Evolutionary conservation across 1,140 invertebrate species (phyloP).

Genomic region (Atopsyche davidsoni): DNA sequence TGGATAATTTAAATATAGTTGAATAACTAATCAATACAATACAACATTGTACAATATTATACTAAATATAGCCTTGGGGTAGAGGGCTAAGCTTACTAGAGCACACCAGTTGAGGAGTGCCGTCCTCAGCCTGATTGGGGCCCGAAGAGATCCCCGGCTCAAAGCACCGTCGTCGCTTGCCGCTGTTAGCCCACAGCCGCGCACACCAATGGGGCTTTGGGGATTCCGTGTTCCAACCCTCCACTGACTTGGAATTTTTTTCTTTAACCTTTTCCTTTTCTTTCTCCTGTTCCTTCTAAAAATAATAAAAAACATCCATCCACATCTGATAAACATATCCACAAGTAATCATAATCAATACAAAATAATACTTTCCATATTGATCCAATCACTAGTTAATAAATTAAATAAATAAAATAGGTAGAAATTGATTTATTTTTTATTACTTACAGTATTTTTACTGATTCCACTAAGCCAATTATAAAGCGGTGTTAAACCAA

Average conservation of each 20-base stretch:
- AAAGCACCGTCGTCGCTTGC: too few relatives aligned
- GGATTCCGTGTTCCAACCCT: too few relatives aligned
- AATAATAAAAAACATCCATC: background rate
- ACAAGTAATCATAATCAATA: background rate
- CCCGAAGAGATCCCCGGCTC: too few relatives aligned
- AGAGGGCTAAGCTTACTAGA: slow-evolving; percentile 13
- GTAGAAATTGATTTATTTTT: background rate
- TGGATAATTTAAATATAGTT: too few relatives aligned
- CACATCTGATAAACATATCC: background rate
- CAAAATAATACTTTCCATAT: background rate
- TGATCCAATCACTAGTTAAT: background rate
- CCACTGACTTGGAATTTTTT: too few relatives aligned
- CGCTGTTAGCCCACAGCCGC: too few relatives aligned
- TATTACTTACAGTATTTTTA: slow-evolving; percentile 21
- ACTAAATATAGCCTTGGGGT: slow-evolving; percentile 9
- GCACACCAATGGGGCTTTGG: too few relatives aligned
- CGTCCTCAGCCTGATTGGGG: too few relatives aligned
- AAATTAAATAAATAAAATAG: background rate
- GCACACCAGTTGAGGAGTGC: too few relatives aligned
- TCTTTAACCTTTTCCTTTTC: too few relatives aligned
- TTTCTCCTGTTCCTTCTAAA: slow-evolving; percentile 1
- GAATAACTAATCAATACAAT: too few relatives aligned
- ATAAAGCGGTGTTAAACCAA: slow-evolving; percentile 45
- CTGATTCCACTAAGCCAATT: slow-evolving; percentile 35
- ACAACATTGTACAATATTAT: background rate